These are phyloP conservation scores for Malurus alboscapulatus DNA, from an alignment of 2,113 vertebrate species.

Conservation along the genomic window DNA sequence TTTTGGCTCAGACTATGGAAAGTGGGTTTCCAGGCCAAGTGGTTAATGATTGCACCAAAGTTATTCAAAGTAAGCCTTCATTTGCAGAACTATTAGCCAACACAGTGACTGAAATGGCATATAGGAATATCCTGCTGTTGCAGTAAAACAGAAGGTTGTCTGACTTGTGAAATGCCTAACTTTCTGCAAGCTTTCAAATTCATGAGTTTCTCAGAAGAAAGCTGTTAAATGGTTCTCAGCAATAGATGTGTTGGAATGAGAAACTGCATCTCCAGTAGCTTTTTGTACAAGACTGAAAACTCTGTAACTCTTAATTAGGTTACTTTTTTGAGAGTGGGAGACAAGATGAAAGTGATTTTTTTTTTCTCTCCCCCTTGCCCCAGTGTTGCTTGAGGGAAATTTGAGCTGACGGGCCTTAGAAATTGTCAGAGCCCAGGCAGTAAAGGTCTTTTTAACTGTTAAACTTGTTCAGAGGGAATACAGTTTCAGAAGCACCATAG, in stretches of 20 bases:
- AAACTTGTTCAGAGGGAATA: background rate
- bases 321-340: background rate
- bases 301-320: background rate
- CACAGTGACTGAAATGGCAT: background rate
- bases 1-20: constrained; percentile 57
- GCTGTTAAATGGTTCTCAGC: background rate
- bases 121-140: constrained; percentile 44
- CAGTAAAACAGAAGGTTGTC: constrained; percentile 13
- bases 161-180: background rate
- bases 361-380: rapidly evolving
- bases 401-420: background rate
- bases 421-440: background rate
- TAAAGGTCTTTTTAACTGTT: background rate
- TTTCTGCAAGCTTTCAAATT: constrained; percentile 28
- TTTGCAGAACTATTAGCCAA: constrained; percentile 50
- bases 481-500: background rate
- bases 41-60: constrained; percentile 56
- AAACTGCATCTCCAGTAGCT: background rate
- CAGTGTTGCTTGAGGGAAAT: background rate
- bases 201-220: constrained; percentile 5
- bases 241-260: background rate
- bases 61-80: constrained; percentile 52
- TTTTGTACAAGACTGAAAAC: background rate
- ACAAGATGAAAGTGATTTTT: background rate
- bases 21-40: constrained; percentile 55